These are phyloP conservation scores for Falco peregrinus DNA, from an alignment of 2,797 vertebrate species.

Conservation along the genomic window DNA sequence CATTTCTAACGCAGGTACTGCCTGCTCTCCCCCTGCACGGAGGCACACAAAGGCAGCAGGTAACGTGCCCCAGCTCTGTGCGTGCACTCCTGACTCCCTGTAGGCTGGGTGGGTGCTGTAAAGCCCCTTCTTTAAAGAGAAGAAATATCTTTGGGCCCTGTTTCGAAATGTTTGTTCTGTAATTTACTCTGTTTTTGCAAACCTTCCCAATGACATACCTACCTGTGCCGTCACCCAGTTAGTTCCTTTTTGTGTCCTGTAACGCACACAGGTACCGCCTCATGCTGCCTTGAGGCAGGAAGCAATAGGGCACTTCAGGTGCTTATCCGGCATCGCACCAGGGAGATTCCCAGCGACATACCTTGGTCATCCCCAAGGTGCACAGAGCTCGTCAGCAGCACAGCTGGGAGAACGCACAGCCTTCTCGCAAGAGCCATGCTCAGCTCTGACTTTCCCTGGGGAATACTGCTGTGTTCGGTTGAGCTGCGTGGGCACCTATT, in stretches of 20 bases:
- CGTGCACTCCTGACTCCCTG: neutral
- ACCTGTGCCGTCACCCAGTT: neutral
- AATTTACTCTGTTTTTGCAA: neutral
- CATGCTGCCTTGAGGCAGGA: neutral
- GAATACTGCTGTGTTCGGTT: fast-evolving
- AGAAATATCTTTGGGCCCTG: neutral
- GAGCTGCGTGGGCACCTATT: neutral
- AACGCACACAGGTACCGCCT: too few species aligned
- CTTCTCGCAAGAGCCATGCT: neutral
- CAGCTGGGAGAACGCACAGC: neutral
- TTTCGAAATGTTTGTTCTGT: neutral
- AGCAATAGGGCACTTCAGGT: neutral
- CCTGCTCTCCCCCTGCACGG: fast-evolving
- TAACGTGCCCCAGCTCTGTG: fast-evolving
- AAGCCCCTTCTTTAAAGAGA: neutral
- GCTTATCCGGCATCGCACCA: neutral
- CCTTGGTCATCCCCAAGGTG: fast-evolving
- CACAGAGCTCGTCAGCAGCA: neutral
- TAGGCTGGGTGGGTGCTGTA: neutral
- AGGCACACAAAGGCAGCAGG: neutral
- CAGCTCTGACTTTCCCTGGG: neutral
- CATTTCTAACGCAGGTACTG: fast-evolving
- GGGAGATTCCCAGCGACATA: fast-evolving
- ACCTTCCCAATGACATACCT: neutral
- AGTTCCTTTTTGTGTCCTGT: neutral